A percentile compares a stretch with the other conserved stretches of the same genome.
phyloP scores from a whole-genome alignment of 2,113 vertebrate species.

The Catharus minimus region DNA sequence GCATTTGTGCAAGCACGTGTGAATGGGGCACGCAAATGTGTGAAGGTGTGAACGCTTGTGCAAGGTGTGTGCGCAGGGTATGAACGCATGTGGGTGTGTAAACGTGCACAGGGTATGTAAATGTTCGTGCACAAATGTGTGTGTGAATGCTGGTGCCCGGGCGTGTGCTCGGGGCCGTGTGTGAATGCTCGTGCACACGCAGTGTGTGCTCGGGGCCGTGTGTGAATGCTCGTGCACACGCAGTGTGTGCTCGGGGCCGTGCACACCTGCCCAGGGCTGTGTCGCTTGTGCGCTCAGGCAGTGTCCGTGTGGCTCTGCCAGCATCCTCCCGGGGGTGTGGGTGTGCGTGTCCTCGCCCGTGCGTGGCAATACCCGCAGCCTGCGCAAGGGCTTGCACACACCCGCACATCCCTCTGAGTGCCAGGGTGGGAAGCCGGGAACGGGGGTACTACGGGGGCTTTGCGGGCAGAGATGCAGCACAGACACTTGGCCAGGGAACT shows the following conservation, averaged over 20 bases:
- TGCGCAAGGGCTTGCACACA: background rate
- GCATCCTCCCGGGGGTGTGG: fast-evolving
- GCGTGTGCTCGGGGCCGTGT: background rate
- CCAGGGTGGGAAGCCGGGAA: background rate
- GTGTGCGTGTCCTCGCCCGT: background rate
- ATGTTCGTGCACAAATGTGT: background rate
- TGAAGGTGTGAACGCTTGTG: background rate
- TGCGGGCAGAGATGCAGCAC: background rate
- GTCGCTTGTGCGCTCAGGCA: fast-evolving
- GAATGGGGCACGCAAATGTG: fast-evolving
- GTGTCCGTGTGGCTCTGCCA: background rate
- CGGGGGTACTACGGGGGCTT: no score
- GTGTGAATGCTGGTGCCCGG: background rate
- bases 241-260: fast-evolving
- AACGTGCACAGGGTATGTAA: background rate
- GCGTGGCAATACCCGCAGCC: background rate
- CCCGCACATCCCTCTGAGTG: background rate
- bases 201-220: background rate
- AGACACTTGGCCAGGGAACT: fast-evolving
- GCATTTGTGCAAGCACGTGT: background rate
- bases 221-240: background rate
- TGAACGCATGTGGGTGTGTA: fast-evolving
- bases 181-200: no score
- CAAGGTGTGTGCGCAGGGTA: no score
- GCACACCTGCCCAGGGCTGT: background rate